Percentiles rank a stretch among this genome's conserved stretches.
These are phyloP conservation scores for Drosophila neocordata DNA, from an alignment of 1,140 invertebrate genomes.

Conservation along the genomic window DNA sequence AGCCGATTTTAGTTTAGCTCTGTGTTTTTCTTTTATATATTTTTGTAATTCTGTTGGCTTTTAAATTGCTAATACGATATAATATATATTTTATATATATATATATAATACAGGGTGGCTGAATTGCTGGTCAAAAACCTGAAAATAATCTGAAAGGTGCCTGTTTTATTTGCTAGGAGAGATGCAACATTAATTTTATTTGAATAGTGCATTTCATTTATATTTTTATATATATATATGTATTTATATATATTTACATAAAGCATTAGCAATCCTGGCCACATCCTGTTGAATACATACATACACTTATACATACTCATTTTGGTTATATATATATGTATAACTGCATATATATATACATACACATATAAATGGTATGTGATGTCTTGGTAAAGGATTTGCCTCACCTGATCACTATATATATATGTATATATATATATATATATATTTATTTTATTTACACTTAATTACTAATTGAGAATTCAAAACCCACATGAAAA, in stretches of 20 bases:
- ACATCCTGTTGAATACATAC: constrained; percentile 24
- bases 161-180: constrained; percentile 15
- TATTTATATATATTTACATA: constrained; percentile 13
- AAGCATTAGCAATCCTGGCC: constrained; percentile 24
- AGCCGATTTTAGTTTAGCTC: neutral
- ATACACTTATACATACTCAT: neutral
- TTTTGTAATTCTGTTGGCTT: neutral
- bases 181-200: constrained; percentile 10
- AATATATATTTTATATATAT: constrained; percentile 22
- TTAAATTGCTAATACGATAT: constrained; percentile 46
- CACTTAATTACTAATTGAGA: constrained; percentile 58
- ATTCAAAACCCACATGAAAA: constrained; percentile 32
- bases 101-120: constrained; percentile 25
- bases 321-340: neutral
- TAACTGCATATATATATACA: neutral
- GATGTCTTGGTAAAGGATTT: neutral
- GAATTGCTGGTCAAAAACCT: constrained; percentile 8
- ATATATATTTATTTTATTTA: constrained; percentile 46
- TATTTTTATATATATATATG: neutral
- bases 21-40: neutral
- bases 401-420: neutral
- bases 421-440: neutral
- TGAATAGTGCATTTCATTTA: constrained; percentile 4
- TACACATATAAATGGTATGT: neutral
- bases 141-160: constrained; percentile 31